Evolutionary conservation across 2,888 invertebrate genomes (phyloP), one percentile per base, ranked within the genome.

Genomic region (Dynastes maya): DNA sequence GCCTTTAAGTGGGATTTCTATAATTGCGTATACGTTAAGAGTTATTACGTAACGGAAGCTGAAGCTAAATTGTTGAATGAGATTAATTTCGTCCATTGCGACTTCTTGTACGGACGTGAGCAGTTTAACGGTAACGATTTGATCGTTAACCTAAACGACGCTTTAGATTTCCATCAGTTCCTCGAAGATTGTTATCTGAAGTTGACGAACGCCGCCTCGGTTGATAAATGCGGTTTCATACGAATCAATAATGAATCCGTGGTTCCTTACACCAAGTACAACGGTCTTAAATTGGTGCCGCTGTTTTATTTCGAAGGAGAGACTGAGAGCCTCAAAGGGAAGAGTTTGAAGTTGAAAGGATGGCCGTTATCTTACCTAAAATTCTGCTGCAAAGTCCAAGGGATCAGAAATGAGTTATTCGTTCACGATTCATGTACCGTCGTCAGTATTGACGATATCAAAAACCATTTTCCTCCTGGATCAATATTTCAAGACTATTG

Each of bases 311-410:
- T 95, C 85, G 95, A 95, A 89, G 97, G 97, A 83, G 96, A 96
- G 90, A 97, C 96, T n/a, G 97, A 97, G 88, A 96, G 96, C 90
- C 90, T 97, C 49, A 96, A 96, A 87, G 92, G 94, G 80, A 95
- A 96, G 87, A 95, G 97, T 1, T 95, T 96, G 85, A 94, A 95
- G 88, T 89, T 97, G 53, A 95, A 95, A 86, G 96, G 96, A 80
- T 97, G 97, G 97, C 97, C 97, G 89, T 89, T 97, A 82, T 96
- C 97, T 0, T 97, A 97, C 88, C 90, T 97, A 82, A 97, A 97
- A 89, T 97, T 97, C 88, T 97, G 97, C 89, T 97, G 97, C 89
- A 97, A 97, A 90, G 97, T 97, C 82, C 97, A 97, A 89, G 97
- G 97, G 74, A 97, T 97, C 83, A 91, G 97, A 82, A 97, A 96